Percentiles rank a stretch among this genome's conserved stretches.
Conservation (phyloP, 2,113 vertebrate genomes). For the Paramormyrops kingsleyae region DNA sequence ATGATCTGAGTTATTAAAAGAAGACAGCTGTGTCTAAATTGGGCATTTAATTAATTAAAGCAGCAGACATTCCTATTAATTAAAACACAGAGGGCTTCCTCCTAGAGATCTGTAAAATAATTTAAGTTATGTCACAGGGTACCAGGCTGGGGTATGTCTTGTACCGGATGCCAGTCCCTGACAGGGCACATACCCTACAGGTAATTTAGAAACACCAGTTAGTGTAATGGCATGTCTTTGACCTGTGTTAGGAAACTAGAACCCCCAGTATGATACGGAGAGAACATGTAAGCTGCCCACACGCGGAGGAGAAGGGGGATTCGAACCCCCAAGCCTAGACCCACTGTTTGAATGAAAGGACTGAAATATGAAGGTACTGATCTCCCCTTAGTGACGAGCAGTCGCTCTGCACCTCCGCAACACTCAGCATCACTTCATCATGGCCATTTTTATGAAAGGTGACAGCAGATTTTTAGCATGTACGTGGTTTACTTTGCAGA, state of each 20-base stretch:
- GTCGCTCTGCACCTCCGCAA: not conserved
- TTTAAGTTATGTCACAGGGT: not conserved
- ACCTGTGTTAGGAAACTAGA: not conserved
- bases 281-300: not conserved
- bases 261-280: not conserved
- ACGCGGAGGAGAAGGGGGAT: not conserved
- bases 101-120: not conserved
- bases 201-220: not conserved
- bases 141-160: not conserved
- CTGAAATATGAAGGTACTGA: not conserved
- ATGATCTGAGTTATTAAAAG: not conserved
- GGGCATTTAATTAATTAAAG: not conserved
- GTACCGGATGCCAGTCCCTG: not conserved
- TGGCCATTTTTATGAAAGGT: too few species aligned
- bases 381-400: not conserved
- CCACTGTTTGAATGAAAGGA: not conserved
- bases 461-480: too few species aligned
- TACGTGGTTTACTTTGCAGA: too few species aligned
- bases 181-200: not conserved
- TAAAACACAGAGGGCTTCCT: not conserved
- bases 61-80: not conserved
- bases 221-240: not conserved
- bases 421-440: not conserved
- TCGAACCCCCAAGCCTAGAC: not conserved
- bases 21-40: not conserved